phyloP scores from a whole-genome alignment of 1,140 invertebrate genomes.

The Drosophila baimaii region DNA sequence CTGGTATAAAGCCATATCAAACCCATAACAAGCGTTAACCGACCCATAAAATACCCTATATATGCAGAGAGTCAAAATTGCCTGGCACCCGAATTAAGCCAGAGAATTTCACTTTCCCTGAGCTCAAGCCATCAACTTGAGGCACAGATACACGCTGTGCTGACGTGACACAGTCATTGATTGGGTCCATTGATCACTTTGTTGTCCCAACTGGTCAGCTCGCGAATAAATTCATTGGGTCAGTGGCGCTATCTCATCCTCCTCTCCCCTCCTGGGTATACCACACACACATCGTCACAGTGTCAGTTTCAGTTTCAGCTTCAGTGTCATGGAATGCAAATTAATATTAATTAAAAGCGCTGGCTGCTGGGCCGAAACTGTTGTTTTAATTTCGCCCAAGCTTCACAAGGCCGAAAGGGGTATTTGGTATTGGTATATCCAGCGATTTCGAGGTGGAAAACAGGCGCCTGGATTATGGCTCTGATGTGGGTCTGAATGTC shows the following conservation, averaged over 20 bases:
- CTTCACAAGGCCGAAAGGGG: slow-evolving; percentile 17
- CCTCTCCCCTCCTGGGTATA: slow-evolving; percentile 1
- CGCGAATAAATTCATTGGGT: slow-evolving; percentile 32
- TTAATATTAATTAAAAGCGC: slow-evolving; percentile 76
- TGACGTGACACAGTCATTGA: slow-evolving; percentile 53
- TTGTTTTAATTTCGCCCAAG: slow-evolving; percentile 57
- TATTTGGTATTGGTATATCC: background rate
- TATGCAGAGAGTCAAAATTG: background rate
- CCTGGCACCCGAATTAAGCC: background rate
- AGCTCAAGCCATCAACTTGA: slow-evolving; percentile 13
- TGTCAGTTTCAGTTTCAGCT: slow-evolving; percentile 29
- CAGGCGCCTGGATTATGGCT: slow-evolving; percentile 31
- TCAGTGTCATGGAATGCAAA: slow-evolving; percentile 62
- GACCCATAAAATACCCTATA: background rate
- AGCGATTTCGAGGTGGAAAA: slow-evolving; percentile 4
- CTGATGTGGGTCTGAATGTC: slow-evolving; percentile 14
- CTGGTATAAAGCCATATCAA: background rate
- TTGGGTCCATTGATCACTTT: slow-evolving; percentile 69
- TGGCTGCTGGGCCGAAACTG: slow-evolving; percentile 16
- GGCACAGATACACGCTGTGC: slow-evolving; percentile 33
- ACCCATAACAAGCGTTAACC: background rate
- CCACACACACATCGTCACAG: slow-evolving; percentile 35
- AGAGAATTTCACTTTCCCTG: background rate
- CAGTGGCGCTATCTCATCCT: slow-evolving; percentile 11
- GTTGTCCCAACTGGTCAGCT: slow-evolving; percentile 40